Percentiles rank a stretch among this genome's conserved stretches.
Evolutionary conservation across 2,888 invertebrate species (phyloP).

Genomic region (Idaea aversata): DNA sequence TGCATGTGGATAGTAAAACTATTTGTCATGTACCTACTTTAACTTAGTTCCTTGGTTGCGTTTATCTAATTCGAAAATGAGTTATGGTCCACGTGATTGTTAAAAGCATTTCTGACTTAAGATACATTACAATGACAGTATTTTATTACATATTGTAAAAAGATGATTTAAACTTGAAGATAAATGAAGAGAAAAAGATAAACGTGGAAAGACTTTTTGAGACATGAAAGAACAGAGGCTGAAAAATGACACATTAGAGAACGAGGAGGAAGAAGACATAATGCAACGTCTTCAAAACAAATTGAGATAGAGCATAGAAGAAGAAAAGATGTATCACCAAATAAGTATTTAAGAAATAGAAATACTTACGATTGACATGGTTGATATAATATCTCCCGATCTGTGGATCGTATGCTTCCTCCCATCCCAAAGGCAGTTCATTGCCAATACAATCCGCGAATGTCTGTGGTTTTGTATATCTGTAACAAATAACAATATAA

Average conservation of each 20-base stretch:
- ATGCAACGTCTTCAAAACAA: too few species aligned
- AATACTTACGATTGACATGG: constrained; percentile 94
- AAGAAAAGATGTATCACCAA: background rate
- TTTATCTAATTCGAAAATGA: background rate
- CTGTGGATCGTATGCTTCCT: constrained; percentile 95
- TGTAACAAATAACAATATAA: constrained; percentile 75
- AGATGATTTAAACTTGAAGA: background rate
- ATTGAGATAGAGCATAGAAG: background rate
- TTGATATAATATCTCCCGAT: constrained; percentile 98
- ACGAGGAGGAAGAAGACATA: too few species aligned
- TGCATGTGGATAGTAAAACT: background rate
- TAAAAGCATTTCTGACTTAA: background rate
- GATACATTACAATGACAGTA: background rate
- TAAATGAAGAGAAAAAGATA: background rate
- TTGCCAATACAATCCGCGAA: constrained; percentile 99
- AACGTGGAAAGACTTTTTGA: background rate
- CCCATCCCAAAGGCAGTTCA: constrained; percentile 98
- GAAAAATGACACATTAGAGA: background rate
- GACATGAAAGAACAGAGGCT: background rate
- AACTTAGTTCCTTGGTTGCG: background rate
- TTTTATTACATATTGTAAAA: background rate
- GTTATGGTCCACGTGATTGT: background rate
- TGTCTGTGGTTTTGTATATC: constrained; percentile 97
- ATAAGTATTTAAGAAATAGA: constrained; percentile 14
- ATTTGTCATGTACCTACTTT: background rate